phyloP scores from a whole-genome alignment of 2,797 vertebrate genomes.

The Pygocentrus nattereri region DNA sequence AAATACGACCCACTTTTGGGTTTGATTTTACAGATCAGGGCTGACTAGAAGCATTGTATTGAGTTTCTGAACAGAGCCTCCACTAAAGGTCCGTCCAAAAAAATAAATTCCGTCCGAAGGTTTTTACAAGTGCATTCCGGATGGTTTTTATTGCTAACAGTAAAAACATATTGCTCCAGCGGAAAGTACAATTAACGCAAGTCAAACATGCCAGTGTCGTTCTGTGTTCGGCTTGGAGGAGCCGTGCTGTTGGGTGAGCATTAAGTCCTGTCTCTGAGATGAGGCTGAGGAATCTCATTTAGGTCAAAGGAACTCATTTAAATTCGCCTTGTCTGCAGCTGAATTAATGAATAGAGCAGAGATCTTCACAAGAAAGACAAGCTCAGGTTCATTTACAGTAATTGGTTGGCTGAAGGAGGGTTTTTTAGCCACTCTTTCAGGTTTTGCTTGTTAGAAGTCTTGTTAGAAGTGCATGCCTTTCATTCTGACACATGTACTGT shows the following conservation, averaged over 20 bases:
- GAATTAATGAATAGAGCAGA: conserved; percentile 13
- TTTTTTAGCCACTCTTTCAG: not conserved
- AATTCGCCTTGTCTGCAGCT: not conserved
- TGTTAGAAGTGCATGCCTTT: not conserved
- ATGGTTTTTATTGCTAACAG: not conserved
- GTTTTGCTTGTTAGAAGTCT: not conserved
- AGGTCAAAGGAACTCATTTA: conserved; percentile 9
- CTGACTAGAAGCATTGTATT: not conserved
- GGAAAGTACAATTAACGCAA: not conserved
- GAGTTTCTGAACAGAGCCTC: not conserved
- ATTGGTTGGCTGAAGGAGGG: conserved; percentile 5
- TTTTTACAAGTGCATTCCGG: not conserved
- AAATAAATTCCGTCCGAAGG: not conserved
- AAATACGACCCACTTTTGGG: not conserved
- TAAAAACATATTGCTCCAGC: not conserved
- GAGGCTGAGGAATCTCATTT: not conserved
- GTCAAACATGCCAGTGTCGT: not conserved
- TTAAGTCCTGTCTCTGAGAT: not conserved
- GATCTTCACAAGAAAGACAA: conserved; percentile 10
- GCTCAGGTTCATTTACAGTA: not conserved
- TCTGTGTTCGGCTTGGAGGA: not conserved
- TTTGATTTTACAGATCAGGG: not conserved
- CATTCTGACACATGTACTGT: too few species aligned
- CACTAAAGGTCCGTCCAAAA: not conserved
- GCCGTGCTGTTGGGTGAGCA: conserved; percentile 19